A percentile compares a stretch with the other conserved stretches of the same genome.
These are phyloP conservation scores for Varanus komodoensis DNA, from an alignment of 2,113 vertebrate genomes.

Conservation along the genomic window DNA sequence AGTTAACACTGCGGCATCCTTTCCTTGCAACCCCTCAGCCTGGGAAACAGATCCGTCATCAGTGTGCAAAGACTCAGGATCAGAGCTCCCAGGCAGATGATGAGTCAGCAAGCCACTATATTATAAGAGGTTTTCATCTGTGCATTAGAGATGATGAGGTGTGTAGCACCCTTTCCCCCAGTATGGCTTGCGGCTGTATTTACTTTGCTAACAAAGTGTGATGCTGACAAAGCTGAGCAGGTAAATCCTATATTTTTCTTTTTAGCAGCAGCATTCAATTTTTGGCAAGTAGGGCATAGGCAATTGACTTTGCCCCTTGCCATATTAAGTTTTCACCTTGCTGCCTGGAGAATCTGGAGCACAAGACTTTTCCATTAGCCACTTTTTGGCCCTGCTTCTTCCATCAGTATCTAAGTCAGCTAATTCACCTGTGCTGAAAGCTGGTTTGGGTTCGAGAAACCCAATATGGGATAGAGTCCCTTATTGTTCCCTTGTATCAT, in stretches of 20 bases:
- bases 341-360: not conserved
- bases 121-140: not conserved
- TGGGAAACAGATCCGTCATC: no score
- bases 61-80: no score
- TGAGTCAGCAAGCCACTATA: not conserved
- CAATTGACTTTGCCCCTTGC: not conserved
- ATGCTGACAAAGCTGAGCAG: not conserved
- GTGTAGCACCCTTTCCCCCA: not conserved
- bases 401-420: not conserved
- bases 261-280: not conserved
- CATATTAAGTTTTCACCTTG: not conserved
- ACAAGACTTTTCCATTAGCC: not conserved
- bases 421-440: not conserved
- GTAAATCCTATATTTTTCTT: not conserved
- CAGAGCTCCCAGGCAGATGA: no score
- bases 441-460: not conserved
- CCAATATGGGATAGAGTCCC: not conserved
- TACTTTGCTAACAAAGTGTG: not conserved
- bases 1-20: not conserved
- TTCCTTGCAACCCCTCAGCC: not conserved
- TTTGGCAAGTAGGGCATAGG: not conserved
- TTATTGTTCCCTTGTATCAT: not conserved
- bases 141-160: not conserved
- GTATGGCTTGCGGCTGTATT: not conserved
- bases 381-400: not conserved